A percentile compares a stretch with the other conserved stretches of the same genome.
Evolutionary conservation across 2,888 invertebrate genomes (phyloP).

Genomic region (Leptinotarsa peninsularis): DNA sequence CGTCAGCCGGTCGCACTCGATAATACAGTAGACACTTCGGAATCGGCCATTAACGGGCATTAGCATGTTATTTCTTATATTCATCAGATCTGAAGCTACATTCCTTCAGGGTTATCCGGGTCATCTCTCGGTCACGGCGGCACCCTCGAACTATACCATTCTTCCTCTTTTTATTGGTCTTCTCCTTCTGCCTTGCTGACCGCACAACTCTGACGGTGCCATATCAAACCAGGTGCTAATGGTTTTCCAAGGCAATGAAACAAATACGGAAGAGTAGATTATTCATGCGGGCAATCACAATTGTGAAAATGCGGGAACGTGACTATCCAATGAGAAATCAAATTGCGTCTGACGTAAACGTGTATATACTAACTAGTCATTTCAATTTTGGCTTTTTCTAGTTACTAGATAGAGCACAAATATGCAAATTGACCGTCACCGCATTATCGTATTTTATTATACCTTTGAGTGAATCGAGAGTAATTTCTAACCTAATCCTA

Average conservation of each 20-base stretch:
- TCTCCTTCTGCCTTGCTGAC: constrained; percentile 25
- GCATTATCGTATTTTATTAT: too few species aligned
- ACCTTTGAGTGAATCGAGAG: too few species aligned
- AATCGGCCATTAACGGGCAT: constrained; percentile 56
- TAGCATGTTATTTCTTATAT: constrained; percentile 59
- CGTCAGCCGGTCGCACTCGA: constrained; percentile 40
- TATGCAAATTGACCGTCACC: too few species aligned
- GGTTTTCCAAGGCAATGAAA: constrained; percentile 23
- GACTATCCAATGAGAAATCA: neutral
- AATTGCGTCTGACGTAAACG: neutral
- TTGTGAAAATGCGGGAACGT: constrained; percentile 3
- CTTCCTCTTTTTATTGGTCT: constrained; percentile 22
- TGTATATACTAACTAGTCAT: too few species aligned
- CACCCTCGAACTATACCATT: constrained; percentile 49
- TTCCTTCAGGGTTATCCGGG: constrained; percentile 57
- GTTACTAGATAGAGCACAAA: too few species aligned
- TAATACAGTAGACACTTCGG: constrained; percentile 51
- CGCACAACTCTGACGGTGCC: constrained; percentile 33
- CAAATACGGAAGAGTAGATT: constrained; percentile 5
- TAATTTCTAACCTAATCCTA: too few species aligned
- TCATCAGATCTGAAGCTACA: constrained; percentile 57
- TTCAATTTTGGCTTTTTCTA: too few species aligned
- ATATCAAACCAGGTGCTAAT: constrained; percentile 38
- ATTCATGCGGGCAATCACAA: constrained; percentile 5
- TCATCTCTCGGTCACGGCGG: constrained; percentile 57